phyloP scores from a whole-genome alignment of 2,888 invertebrate genomes.

The Heliothis peltigera region DNA sequence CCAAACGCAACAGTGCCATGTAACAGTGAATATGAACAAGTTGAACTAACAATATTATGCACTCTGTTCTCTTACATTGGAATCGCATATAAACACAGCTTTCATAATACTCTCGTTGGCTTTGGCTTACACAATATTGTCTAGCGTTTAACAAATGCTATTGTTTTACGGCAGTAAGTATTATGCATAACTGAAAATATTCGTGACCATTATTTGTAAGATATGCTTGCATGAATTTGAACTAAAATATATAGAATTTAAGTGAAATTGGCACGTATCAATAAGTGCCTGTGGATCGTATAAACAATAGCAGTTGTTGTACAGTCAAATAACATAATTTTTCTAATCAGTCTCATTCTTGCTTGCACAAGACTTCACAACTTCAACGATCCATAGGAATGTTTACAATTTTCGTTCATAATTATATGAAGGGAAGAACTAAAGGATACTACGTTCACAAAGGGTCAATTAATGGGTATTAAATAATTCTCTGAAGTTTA shows the following conservation, averaged over 20 bases:
- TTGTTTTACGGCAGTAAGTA: constrained; percentile 44
- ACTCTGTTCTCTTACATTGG: constrained; percentile 57
- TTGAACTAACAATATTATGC: constrained; percentile 47
- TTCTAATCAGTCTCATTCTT: constrained; percentile 17
- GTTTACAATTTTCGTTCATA: constrained; percentile 38
- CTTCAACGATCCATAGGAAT: constrained; percentile 43
- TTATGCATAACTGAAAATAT: neutral
- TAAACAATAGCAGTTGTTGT: constrained; percentile 65
- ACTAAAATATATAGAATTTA: too few relatives aligned
- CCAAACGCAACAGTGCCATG: constrained; percentile 38
- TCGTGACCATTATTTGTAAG: too few relatives aligned
- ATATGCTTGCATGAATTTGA: neutral
- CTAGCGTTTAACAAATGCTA: constrained; percentile 64
- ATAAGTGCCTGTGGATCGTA: constrained; percentile 10
- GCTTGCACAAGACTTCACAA: constrained; percentile 36
- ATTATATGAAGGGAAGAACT: neutral
- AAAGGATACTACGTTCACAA: neutral
- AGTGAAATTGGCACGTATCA: too few relatives aligned
- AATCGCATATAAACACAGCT: constrained; percentile 72
- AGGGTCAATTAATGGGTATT: neutral
- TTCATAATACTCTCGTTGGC: constrained; percentile 82
- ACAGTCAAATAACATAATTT: constrained; percentile 54
- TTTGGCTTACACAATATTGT: constrained; percentile 80
- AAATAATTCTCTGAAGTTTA: neutral
- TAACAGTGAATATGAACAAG: constrained; percentile 43